phyloP scores from a whole-genome alignment of 2,888 invertebrate genomes.

The Nomada ruficornis region DNA sequence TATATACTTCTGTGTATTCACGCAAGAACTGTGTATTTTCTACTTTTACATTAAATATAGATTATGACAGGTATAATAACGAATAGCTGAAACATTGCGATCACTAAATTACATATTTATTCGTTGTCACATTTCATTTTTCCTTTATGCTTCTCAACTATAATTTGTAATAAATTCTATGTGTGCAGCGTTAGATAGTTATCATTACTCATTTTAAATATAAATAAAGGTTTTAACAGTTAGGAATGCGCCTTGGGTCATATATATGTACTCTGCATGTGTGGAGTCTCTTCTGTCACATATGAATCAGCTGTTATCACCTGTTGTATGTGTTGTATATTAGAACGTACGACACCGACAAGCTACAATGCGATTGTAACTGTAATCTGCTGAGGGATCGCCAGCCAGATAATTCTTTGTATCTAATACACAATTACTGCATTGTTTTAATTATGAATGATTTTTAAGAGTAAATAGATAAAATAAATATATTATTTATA shows the following conservation, averaged over 20 bases:
- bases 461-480: not conserved
- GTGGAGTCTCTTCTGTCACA: conserved; percentile 9
- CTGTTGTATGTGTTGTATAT: conserved; percentile 44
- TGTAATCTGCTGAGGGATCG: not conserved
- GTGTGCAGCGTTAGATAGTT: not conserved
- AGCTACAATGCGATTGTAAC: conserved; percentile 29
- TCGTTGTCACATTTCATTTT: not conserved
- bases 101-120: not conserved
- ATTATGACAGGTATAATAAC: not conserved
- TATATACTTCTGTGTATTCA: not conserved
- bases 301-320: conserved; percentile 58
- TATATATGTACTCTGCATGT: not conserved
- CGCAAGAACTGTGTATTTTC: not conserved
- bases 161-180: not conserved
- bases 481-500: not conserved
- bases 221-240: too few relatives aligned
- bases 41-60: not conserved
- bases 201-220: not conserved
- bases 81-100: not conserved
- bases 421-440: not conserved
- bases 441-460: not conserved
- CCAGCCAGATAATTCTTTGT: not conserved
- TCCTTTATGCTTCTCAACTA: not conserved
- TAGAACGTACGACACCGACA: not conserved
- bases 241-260: not conserved